Evolutionary conservation across 1,140 invertebrate species (phyloP).

Genomic region (Micrasema minimum): DNA sequence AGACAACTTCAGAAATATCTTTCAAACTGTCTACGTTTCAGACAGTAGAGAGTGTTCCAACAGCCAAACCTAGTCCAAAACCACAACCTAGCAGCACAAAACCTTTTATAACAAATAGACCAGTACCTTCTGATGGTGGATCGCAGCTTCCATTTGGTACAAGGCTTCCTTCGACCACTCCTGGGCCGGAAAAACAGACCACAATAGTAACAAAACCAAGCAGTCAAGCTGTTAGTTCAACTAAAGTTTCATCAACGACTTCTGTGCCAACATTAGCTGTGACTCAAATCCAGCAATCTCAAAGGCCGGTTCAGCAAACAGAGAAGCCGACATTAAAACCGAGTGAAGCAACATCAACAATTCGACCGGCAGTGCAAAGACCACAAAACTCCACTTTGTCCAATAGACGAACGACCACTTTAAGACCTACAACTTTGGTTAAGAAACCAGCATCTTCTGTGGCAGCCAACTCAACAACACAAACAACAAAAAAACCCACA

Average conservation of each 20-base stretch:
- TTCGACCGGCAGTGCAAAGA: conserved; percentile 68
- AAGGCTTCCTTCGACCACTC: conserved; percentile 55
- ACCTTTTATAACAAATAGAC: background rate
- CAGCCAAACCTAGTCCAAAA: conserved; percentile 59
- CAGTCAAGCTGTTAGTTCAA: conserved; percentile 55
- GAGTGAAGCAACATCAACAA: conserved; percentile 60
- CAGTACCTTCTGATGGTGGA: background rate
- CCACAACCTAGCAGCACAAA: conserved; percentile 17
- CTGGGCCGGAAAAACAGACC: conserved; percentile 60
- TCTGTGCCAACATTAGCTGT: conserved; percentile 45
- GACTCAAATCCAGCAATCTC: conserved; percentile 50
- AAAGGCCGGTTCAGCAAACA: conserved; percentile 52
- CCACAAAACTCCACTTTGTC: conserved; percentile 64
- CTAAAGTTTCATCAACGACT: conserved; percentile 31
- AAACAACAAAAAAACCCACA: conserved; percentile 44
- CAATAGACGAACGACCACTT: conserved; percentile 62
- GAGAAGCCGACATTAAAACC: conserved; percentile 55
- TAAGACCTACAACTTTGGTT: conserved; percentile 62
- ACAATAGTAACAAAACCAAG: conserved; percentile 56
- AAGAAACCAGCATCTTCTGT: conserved; percentile 47
- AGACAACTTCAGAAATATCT: conserved; percentile 58
- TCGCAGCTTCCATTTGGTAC: conserved; percentile 49
- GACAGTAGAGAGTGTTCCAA: conserved; percentile 59
- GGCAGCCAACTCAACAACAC: conserved; percentile 42
- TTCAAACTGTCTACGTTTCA: conserved; percentile 68